Conservation (phyloP, 1,140 invertebrate genomes). For the Homalodisca vitripennis region DNA sequence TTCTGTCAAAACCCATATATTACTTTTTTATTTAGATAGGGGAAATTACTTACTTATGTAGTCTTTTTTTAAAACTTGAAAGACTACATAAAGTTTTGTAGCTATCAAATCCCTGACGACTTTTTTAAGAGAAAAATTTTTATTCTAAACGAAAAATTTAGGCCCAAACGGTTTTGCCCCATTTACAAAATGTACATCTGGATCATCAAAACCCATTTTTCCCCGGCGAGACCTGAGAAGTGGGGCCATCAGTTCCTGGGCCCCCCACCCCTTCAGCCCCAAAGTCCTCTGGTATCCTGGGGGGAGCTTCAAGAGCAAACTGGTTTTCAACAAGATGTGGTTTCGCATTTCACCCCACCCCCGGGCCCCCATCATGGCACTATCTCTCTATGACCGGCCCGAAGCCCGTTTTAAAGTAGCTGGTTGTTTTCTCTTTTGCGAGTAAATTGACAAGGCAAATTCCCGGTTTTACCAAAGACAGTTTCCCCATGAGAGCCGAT, state of each 20-base stretch:
- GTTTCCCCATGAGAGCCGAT: too few relatives aligned
- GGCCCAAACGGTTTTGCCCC: constrained; percentile 47
- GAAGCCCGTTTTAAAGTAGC: constrained; percentile 77
- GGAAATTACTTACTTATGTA: too few relatives aligned
- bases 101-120: too few relatives aligned
- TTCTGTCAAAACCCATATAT: too few relatives aligned
- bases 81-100: too few relatives aligned
- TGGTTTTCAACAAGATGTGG: constrained; percentile 48
- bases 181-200: constrained; percentile 63
- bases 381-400: constrained; percentile 60
- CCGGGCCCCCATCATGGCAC: constrained; percentile 69
- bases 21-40: too few relatives aligned
- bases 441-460: too few relatives aligned
- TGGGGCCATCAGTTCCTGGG: constrained; percentile 43
- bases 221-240: constrained; percentile 52
- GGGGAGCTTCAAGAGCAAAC: constrained; percentile 51
- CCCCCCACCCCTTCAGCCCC: constrained; percentile 50
- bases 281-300: constrained; percentile 54
- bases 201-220: constrained; percentile 57
- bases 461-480: too few relatives aligned
- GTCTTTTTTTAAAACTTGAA: too few relatives aligned
- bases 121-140: too few relatives aligned
- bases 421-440: too few relatives aligned
- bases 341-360: constrained; percentile 51
- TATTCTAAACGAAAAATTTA: too few relatives aligned